Percentiles rank a stretch among this genome's conserved stretches.
Conservation (phyloP, 1,140 invertebrate species). For the Megalopta genalis region DNA sequence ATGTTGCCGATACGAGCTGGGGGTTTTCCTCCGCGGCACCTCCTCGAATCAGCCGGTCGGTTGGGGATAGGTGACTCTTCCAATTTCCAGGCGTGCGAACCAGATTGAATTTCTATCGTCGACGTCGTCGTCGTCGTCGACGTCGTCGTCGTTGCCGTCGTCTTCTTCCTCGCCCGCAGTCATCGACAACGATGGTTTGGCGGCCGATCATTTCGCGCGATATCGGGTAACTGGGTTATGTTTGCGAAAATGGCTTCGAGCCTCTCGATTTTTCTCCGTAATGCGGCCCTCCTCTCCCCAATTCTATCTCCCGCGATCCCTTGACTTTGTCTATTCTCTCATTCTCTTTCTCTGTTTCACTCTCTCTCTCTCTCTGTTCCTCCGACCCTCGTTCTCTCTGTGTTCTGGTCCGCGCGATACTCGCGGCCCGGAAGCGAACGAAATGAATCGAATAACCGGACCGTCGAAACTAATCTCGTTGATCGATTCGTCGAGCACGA, state of each 20-base stretch:
- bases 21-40: slow-evolving; percentile 43
- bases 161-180: slow-evolving; percentile 27
- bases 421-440: slow-evolving; percentile 9
- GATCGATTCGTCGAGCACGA: slow-evolving; percentile 42
- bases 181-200: slow-evolving; percentile 43
- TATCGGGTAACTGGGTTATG: slow-evolving; percentile 70
- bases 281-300: slow-evolving; percentile 36
- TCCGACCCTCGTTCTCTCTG: slow-evolving; percentile 2
- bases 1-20: slow-evolving; percentile 53
- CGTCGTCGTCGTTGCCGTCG: slow-evolving; percentile 33
- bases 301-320: slow-evolving; percentile 2
- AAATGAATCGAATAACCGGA: slow-evolving; percentile 54
- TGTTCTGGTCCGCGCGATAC: slow-evolving; percentile 34
- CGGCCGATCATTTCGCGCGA: slow-evolving; percentile 71
- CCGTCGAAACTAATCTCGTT: slow-evolving; percentile 44
- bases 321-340: neutral
- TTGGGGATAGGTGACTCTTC: slow-evolving; percentile 66
- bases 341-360: slow-evolving; percentile 18
- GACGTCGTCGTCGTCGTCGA: slow-evolving; percentile 40
- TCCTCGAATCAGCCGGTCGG: slow-evolving; percentile 58
- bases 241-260: slow-evolving; percentile 66
- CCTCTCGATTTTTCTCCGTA: slow-evolving; percentile 58
- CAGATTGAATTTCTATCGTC: slow-evolving; percentile 77
- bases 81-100: slow-evolving; percentile 72
- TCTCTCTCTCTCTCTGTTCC: slow-evolving; percentile 18